Evolutionary conservation across 2,888 invertebrate genomes (phyloP).

Genomic region (Drosophila mimica): DNA sequence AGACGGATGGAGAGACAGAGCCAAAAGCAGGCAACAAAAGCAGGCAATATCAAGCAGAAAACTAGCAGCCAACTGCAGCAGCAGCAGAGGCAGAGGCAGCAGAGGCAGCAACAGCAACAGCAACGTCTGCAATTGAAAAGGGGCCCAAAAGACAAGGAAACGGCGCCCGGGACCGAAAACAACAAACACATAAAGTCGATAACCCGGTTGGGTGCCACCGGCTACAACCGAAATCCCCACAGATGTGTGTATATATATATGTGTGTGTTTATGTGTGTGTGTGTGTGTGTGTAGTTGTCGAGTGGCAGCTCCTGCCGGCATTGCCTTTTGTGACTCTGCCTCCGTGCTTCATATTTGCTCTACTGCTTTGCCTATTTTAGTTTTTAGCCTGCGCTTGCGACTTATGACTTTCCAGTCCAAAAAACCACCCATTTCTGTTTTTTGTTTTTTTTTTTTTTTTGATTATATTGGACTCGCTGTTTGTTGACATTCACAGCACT

Average conservation of each 20-base stretch:
- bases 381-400: slow-evolving; percentile 59
- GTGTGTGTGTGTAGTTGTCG: slow-evolving; percentile 28
- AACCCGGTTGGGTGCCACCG: slow-evolving; percentile 68
- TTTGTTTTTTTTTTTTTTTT: slow-evolving; percentile 6
- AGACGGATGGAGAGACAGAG: background rate
- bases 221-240: slow-evolving; percentile 48
- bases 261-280: slow-evolving; percentile 34
- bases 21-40: slow-evolving; percentile 26
- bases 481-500: slow-evolving; percentile 77
- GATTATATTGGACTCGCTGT: slow-evolving; percentile 54
- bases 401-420: slow-evolving; percentile 66
- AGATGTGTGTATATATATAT: slow-evolving; percentile 8
- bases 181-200: slow-evolving; percentile 80
- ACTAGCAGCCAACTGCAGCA: slow-evolving; percentile 31
- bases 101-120: slow-evolving; percentile 3
- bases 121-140: slow-evolving; percentile 72
- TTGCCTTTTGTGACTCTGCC: slow-evolving; percentile 28
- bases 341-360: slow-evolving; percentile 67
- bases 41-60: slow-evolving; percentile 54
- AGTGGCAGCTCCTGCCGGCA: slow-evolving; percentile 18
- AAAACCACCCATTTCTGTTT: background rate
- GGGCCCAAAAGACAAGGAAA: slow-evolving; percentile 62
- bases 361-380: slow-evolving; percentile 76
- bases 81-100: slow-evolving; percentile 7
- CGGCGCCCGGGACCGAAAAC: slow-evolving; percentile 62